Evolutionary conservation across 2,113 vertebrate species (phyloP).

Genomic region (Dendropsophus ebraccatus): DNA sequence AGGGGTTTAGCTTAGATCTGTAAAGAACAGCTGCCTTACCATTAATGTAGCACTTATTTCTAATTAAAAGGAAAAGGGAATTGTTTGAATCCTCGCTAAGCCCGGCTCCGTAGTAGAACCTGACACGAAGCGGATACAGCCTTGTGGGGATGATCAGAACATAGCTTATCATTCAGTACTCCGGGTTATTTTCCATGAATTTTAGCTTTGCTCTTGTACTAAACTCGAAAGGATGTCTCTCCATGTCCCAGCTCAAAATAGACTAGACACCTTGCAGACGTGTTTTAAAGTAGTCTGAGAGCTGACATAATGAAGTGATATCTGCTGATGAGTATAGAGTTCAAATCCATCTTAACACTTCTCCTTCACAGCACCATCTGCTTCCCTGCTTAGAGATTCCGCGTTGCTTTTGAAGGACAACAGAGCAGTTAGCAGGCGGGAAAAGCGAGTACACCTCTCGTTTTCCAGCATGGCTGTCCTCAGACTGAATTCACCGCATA

Average conservation of each 20-base stretch:
- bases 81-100: not conserved
- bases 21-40: not conserved
- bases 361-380: constrained; percentile 46
- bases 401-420: constrained; percentile 14
- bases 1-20: not conserved
- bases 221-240: not conserved
- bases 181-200: not conserved
- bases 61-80: not conserved
- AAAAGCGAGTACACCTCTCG: not conserved
- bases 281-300: constrained; percentile 39
- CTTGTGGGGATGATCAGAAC: not conserved
- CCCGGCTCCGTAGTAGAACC: not conserved
- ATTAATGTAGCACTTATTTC: not conserved
- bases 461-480: not conserved
- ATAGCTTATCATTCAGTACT: not conserved
- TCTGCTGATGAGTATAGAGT: constrained; percentile 48
- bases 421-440: not conserved
- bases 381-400: constrained; percentile 44
- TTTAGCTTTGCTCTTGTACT: not conserved
- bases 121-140: not conserved
- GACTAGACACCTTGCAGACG: constrained; percentile 45
- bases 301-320: constrained; percentile 46
- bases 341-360: constrained; percentile 49
- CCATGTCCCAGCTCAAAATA: constrained; percentile 15
- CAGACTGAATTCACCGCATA: not conserved